These are phyloP conservation scores for Phortica magna DNA, from an alignment of 2,888 invertebrate species.

Conservation along the genomic window DNA sequence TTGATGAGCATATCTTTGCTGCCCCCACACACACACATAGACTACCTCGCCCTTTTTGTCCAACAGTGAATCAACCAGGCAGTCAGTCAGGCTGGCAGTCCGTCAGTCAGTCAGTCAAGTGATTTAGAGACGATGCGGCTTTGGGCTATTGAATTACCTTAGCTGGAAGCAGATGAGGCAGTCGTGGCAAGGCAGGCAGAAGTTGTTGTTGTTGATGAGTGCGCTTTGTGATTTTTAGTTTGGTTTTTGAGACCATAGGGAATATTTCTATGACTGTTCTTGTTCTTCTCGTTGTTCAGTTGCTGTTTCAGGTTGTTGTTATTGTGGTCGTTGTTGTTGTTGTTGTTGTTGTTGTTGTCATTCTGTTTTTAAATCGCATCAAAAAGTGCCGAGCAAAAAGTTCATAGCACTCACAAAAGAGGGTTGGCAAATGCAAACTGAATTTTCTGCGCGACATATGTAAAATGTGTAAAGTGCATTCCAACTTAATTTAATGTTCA, in stretches of 20 bases:
- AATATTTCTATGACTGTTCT: conserved; percentile 12
- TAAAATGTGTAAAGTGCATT: conserved; percentile 76
- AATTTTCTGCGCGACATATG: conserved; percentile 68
- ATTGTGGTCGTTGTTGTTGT: conserved; percentile 31
- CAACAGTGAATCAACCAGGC: not conserved
- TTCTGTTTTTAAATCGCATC: conserved; percentile 36
- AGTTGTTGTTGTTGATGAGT: not conserved
- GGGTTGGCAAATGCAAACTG: conserved; percentile 16
- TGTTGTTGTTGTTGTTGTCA: conserved; percentile 37
- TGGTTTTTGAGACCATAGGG: not conserved
- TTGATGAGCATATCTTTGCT: conserved; percentile 55
- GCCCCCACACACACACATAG: not conserved
- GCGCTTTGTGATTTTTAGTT: conserved; percentile 20
- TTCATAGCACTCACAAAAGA: conserved; percentile 21
- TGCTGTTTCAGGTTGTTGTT: conserved; percentile 23
- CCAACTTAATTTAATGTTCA: conserved; percentile 70
- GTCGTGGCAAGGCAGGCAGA: not conserved
- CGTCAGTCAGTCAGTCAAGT: not conserved
- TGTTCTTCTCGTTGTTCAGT: not conserved
- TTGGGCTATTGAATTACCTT: conserved; percentile 69
- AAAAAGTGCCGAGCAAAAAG: conserved; percentile 28
- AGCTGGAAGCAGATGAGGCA: conserved; percentile 18
- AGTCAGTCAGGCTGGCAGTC: conserved; percentile 5
- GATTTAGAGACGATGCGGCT: conserved; percentile 42
- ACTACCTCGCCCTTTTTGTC: not conserved